Conservation (phyloP, 2,797 vertebrate species). For the Mareca penelope region DNA sequence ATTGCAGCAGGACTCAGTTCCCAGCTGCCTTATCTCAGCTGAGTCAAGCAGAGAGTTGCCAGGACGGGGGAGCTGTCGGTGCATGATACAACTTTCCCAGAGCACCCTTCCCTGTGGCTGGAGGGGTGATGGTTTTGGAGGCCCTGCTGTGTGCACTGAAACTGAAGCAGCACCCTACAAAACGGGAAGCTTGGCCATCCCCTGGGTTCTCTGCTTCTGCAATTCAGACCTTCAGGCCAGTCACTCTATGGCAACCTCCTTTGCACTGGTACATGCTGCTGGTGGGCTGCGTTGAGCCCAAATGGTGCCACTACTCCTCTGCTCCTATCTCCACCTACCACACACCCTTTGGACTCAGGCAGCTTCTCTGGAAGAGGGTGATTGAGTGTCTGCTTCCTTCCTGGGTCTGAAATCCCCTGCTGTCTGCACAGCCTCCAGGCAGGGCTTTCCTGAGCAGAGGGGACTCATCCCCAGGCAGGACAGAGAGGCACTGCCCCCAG, state of each 20-base stretch:
- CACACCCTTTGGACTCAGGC: not conserved
- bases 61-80: not conserved
- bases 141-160: not conserved
- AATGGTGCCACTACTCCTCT: not conserved
- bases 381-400: not conserved
- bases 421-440: not conserved
- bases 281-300: not conserved
- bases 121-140: not conserved
- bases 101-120: fast-evolving
- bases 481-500: fast-evolving
- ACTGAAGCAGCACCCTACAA: not conserved
- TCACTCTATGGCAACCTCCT: not conserved
- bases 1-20: not conserved
- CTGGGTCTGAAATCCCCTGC: not conserved
- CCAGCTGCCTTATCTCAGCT: not conserved
- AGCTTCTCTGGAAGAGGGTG: not conserved
- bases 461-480: fast-evolving
- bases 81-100: not conserved
- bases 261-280: not conserved
- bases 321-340: not conserved
- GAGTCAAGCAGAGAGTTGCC: not conserved
- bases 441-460: not conserved
- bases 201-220: not conserved
- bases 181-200: fast-evolving
- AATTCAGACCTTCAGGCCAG: not conserved